Conservation (phyloP, 2,797 vertebrate genomes). For the Microctenopoma stevenorrisi region DNA sequence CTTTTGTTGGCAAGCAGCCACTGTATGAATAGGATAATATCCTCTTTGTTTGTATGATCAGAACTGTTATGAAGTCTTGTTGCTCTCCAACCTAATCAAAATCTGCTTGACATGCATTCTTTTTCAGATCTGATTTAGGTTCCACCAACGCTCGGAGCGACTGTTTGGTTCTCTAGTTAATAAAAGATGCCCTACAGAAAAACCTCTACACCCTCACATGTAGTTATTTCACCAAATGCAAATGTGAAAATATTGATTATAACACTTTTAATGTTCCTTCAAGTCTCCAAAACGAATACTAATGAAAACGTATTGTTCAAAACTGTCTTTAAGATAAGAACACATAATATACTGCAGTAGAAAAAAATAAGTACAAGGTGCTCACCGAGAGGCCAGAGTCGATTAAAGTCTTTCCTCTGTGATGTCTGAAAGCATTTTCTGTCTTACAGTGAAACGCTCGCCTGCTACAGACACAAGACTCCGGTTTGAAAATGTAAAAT, state of each 20-base stretch:
- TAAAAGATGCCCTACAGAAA: no score
- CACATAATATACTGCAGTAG: neutral
- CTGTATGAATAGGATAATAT: no score
- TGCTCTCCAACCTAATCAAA: no score
- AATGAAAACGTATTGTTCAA: neutral
- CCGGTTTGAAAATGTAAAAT: slow-evolving; percentile 24
- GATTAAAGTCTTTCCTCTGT: neutral
- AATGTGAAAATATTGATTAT: neutral
- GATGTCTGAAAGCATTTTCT: slow-evolving; percentile 11
- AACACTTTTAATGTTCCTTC: neutral
- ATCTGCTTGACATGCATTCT: no score
- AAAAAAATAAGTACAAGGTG: neutral
- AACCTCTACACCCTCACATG: neutral
- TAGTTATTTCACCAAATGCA: neutral
- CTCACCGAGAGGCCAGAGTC: neutral
- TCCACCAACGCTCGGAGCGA: no score
- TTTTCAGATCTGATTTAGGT: no score
- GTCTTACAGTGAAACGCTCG: neutral
- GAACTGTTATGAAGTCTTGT: no score
- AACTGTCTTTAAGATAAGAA: neutral
- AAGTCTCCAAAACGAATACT: neutral
- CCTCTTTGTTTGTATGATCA: no score
- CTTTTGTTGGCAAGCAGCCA: no score
- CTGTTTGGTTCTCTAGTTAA: no score
- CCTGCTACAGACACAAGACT: slow-evolving; percentile 2